These are phyloP conservation scores for Pediacus dermestoides DNA, from an alignment of 2,888 invertebrate genomes.

Conservation along the genomic window DNA sequence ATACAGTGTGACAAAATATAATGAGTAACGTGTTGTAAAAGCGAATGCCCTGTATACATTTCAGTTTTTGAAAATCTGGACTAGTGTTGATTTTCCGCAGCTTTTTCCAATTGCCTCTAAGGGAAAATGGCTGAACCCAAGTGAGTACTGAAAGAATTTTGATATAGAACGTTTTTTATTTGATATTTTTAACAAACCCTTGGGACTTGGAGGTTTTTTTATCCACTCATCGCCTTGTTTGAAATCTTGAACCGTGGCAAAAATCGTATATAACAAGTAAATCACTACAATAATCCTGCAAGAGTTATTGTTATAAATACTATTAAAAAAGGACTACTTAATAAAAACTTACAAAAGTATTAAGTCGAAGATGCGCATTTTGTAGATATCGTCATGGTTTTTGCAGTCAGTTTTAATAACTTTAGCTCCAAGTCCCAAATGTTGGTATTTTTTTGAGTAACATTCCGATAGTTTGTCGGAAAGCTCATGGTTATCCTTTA, in stretches of 20 bases:
- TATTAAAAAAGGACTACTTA: not conserved
- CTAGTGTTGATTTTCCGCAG: slow-evolving; percentile 15
- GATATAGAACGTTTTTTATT: not conserved
- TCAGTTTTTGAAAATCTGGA: slow-evolving; percentile 26
- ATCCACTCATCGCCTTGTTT: slow-evolving; percentile 1
- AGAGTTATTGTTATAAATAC: slow-evolving; percentile 1
- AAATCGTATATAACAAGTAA: slow-evolving; percentile 14
- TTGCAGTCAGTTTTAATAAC: slow-evolving; percentile 18
- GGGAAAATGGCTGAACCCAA: slow-evolving; percentile 24
- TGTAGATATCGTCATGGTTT: slow-evolving; percentile 16
- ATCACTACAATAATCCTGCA: not conserved
- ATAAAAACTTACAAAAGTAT: slow-evolving; percentile 21
- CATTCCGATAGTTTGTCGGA: slow-evolving; percentile 15
- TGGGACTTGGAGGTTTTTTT: too few species aligned
- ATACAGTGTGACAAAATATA: slow-evolving; percentile 28
- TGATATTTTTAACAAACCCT: too few species aligned
- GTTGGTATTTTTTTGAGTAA: slow-evolving; percentile 20
- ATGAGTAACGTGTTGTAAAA: slow-evolving; percentile 30
- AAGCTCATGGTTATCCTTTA: slow-evolving; percentile 5
- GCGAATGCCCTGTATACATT: slow-evolving; percentile 31
- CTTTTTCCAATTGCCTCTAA: slow-evolving; percentile 25
- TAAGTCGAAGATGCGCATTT: slow-evolving; percentile 15
- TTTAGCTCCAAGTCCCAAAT: slow-evolving; percentile 20
- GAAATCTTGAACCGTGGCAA: slow-evolving; percentile 18
- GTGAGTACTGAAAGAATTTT: slow-evolving; percentile 15